Evolutionary conservation across 37 sponge, comb jelly and placozoan genomes (phyloP).

Genomic region (Axinella damicornis): DNA sequence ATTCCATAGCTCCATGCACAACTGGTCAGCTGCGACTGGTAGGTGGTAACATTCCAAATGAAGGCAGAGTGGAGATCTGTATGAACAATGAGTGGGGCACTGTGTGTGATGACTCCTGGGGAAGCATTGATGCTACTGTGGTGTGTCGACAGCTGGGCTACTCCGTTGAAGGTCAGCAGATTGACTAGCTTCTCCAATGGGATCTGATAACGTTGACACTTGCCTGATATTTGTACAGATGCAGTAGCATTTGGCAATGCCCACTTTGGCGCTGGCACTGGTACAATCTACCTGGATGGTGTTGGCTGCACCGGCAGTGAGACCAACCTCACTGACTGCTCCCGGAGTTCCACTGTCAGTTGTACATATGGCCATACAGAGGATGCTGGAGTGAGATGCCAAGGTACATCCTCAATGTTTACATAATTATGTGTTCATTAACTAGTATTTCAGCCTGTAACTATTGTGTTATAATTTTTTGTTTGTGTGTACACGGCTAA

Average conservation of each 20-base stretch:
- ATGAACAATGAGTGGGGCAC: slow-evolving; percentile 8
- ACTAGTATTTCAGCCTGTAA: no score
- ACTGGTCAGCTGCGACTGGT: slow-evolving; percentile 5
- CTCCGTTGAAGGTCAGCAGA: neutral
- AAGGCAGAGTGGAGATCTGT: neutral
- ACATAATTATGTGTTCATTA: no score
- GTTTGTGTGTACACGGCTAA: no score
- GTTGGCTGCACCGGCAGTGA: slow-evolving; percentile 10
- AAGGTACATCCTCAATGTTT: no score
- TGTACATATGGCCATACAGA: neutral
- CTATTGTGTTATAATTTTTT: no score
- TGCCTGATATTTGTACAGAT: neutral
- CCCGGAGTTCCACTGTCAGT: neutral
- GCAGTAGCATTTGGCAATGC: no score
- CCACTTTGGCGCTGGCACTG: no score
- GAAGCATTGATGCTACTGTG: neutral
- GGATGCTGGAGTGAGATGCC: slow-evolving; percentile 36
- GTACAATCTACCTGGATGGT: neutral
- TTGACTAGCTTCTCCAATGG: no score
- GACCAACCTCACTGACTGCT: slow-evolving; percentile 9
- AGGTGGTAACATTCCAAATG: neutral
- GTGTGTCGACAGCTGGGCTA: slow-evolving; percentile 17
- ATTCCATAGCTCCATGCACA: slow-evolving; percentile 9
- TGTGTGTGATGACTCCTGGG: slow-evolving; percentile 6
- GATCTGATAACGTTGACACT: no score